Evolutionary conservation across 2,888 invertebrate genomes (phyloP).

Genomic region (Quadroppia sp.): DNA sequence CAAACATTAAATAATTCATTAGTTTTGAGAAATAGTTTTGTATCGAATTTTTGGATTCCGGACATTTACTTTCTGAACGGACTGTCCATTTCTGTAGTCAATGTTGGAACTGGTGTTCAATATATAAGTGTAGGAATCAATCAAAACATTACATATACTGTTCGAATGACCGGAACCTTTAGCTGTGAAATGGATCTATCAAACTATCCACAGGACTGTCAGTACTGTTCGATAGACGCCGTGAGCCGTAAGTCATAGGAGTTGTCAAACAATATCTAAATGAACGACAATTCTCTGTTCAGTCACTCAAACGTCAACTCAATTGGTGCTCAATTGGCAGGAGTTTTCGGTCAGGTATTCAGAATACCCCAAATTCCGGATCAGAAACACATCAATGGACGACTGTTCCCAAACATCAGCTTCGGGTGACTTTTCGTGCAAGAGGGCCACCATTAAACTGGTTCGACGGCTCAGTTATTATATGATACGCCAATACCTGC

Average conservation of each 20-base stretch:
- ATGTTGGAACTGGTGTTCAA: slow-evolving; percentile 25
- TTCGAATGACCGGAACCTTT: slow-evolving; percentile 21
- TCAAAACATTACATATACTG: slow-evolving; percentile 15
- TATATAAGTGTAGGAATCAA: slow-evolving; percentile 8
- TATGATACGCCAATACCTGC: slow-evolving; percentile 38
- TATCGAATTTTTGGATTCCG: slow-evolving; percentile 41
- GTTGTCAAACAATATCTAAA: too few relatives aligned
- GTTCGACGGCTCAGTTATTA: slow-evolving; percentile 41
- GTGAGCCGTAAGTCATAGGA: slow-evolving; percentile 14
- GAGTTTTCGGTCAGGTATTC: too few relatives aligned
- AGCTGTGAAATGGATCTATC: slow-evolving; percentile 31
- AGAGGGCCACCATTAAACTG: slow-evolving; percentile 17
- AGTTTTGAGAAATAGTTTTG: not conserved
- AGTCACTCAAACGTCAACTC: slow-evolving; percentile 8
- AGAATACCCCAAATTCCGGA: slow-evolving; percentile 17
- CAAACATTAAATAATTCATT: not conserved
- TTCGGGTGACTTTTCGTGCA: not conserved
- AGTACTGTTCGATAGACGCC: slow-evolving; percentile 19
- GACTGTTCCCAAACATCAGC: not conserved
- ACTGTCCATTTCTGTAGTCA: slow-evolving; percentile 28
- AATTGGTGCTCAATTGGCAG: not conserved
- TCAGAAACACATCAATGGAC: not conserved
- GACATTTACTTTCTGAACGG: slow-evolving; percentile 41
- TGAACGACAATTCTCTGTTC: too few relatives aligned
- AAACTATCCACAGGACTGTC: slow-evolving; percentile 23